These are phyloP conservation scores for Drosophila setifemur DNA, from an alignment of 1,140 invertebrate species.

Conservation along the genomic window DNA sequence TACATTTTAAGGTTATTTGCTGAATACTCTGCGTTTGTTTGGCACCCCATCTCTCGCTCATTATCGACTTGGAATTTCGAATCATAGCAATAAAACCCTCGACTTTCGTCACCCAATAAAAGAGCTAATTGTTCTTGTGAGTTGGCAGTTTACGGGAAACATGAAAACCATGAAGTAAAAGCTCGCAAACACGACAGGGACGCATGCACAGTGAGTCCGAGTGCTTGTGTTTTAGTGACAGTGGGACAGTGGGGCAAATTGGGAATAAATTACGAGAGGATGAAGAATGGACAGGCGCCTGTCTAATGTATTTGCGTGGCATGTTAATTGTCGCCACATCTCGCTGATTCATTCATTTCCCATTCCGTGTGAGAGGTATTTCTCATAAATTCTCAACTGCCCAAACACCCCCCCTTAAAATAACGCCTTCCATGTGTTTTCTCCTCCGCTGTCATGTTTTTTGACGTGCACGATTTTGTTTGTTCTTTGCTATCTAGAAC, in stretches of 20 bases:
- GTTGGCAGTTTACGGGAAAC: slow-evolving; percentile 41
- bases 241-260: slow-evolving; percentile 10
- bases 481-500: slow-evolving; percentile 57
- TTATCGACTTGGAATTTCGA: too few relatives aligned
- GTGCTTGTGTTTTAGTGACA: too few relatives aligned
- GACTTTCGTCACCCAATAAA: background rate
- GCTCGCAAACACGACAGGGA: background rate
- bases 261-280: too few relatives aligned
- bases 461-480: slow-evolving; percentile 64
- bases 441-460: slow-evolving; percentile 34
- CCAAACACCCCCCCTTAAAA: too few relatives aligned
- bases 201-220: slow-evolving; percentile 5
- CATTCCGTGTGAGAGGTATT: background rate
- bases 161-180: background rate
- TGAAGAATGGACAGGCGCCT: slow-evolving; percentile 3
- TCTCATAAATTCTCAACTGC: too few relatives aligned
- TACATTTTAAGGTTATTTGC: too few relatives aligned
- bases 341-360: slow-evolving; percentile 61
- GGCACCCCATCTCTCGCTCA: too few relatives aligned
- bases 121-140: slow-evolving; percentile 46
- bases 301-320: slow-evolving; percentile 52
- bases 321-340: slow-evolving; percentile 56
- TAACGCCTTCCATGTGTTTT: background rate
- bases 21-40: too few relatives aligned
- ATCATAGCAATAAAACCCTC: background rate